Percentiles rank a stretch among this genome's conserved stretches.
These are phyloP conservation scores for Elephantulus edwardii DNA, from an alignment of 2,113 vertebrate genomes.

Conservation along the genomic window DNA sequence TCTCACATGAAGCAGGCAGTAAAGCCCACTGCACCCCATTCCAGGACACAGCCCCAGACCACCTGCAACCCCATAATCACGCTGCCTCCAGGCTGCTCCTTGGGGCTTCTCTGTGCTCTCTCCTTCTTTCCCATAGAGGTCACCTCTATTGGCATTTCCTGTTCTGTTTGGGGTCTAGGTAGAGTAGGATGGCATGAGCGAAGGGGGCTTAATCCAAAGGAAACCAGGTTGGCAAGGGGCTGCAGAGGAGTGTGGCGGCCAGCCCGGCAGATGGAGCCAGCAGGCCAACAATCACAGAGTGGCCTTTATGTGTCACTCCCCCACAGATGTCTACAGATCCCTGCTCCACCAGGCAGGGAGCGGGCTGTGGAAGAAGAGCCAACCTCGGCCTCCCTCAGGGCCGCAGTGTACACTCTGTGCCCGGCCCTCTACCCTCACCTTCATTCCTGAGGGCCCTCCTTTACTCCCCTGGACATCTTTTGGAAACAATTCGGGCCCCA, in stretches of 20 bases:
- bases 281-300: background rate
- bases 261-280: background rate
- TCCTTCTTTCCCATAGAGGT: background rate
- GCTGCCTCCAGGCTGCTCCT: background rate
- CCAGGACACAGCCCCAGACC: background rate
- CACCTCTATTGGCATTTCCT: background rate
- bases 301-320: background rate
- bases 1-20: background rate
- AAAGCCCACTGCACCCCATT: background rate
- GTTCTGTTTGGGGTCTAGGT: background rate
- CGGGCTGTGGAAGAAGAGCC: background rate
- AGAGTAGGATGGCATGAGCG: background rate
- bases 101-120: background rate
- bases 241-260: background rate
- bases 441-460: background rate
- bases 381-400: background rate
- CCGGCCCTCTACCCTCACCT: background rate
- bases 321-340: too few relatives aligned
- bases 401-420: too few relatives aligned
- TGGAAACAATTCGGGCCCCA: background rate
- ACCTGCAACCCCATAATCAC: too few relatives aligned
- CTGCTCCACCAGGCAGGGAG: background rate
- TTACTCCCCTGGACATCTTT: background rate
- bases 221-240: background rate
- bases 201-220: conserved; percentile 4